Evolutionary conservation across 2,797 vertebrate species (phyloP), one percentile per base, ranked within the genome.

Genomic region (Microhierax caerulescens): DNA sequence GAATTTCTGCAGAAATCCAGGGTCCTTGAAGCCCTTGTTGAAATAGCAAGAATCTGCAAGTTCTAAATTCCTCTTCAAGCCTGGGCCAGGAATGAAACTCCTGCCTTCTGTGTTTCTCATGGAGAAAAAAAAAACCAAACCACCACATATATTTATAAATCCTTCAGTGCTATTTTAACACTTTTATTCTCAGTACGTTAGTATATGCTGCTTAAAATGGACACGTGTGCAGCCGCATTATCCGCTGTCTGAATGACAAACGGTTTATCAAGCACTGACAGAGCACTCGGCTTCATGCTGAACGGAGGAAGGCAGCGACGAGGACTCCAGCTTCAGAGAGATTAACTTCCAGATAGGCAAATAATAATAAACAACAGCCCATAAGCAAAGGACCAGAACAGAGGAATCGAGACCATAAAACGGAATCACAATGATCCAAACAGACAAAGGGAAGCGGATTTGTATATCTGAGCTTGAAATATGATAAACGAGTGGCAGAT

Each of bases 331-430:
- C 96, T 96, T 96, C 95, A 94, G 96, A 95, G 94, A 97, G 91
- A 96, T 97, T 93, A 85, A 90, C 90, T 95, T 93, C 95, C 74
- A 84, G 95, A 97, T 97, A 96, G 93, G 90, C 69, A 94, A 95
- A 97, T 97, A 93, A 90, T 94, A 95, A 90, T 95, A 95, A 96
- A 95, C 94, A 96, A 90, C 91, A 93, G 85, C 57, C 64, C 36
- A 3, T 80, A 92, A 94, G 93, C 93, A 84, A 48, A 92, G 91
- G 82, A 78, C 76, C 73, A 59, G 93, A 85, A 92, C 84, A 92
- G 79, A 96, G 92, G 88, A 95, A 92, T 80, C 2, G 3, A 90
- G 91, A 84, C 79, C 85, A 64, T 73, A 77, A 96, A 95, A 69
- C 11, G 4, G 82, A 91, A 93, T 96, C 93, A 54, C 81, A 75